Conservation (phyloP, 2,888 invertebrate genomes). For the Crocallis elinguaria region DNA sequence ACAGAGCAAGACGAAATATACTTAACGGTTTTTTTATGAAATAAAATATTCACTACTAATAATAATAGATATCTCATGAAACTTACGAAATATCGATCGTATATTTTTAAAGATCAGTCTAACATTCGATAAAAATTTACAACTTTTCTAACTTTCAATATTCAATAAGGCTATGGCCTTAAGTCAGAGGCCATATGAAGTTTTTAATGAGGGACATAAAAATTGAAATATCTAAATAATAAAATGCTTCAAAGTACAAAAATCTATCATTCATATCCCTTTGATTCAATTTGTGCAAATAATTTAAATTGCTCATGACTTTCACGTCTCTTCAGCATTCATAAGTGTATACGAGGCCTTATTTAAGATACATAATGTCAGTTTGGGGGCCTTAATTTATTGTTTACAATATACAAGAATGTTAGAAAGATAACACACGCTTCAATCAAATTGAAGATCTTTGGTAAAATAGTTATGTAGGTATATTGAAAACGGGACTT, state of each 20-base stretch:
- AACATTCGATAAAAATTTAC: slow-evolving; percentile 80
- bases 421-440: too few species aligned
- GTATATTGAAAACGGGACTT: too few species aligned
- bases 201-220: slow-evolving; percentile 41
- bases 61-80: slow-evolving; percentile 67
- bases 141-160: slow-evolving; percentile 51
- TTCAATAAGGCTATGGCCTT: slow-evolving; percentile 68
- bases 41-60: slow-evolving; percentile 39
- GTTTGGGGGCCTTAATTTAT: slow-evolving; percentile 3
- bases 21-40: neutral
- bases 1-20: slow-evolving; percentile 64
- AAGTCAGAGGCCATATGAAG: slow-evolving; percentile 42
- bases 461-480: too few species aligned
- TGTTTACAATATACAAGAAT: neutral
- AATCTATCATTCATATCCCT: slow-evolving; percentile 17
- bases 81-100: slow-evolving; percentile 73
- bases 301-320: slow-evolving; percentile 9
- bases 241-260: slow-evolving; percentile 21
- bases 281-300: slow-evolving; percentile 24
- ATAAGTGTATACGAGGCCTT: slow-evolving; percentile 13
- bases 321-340: slow-evolving; percentile 1
- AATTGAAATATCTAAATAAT: slow-evolving; percentile 25
- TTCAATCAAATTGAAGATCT: too few species aligned
- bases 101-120: slow-evolving; percentile 83
- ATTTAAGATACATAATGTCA: neutral